These are phyloP conservation scores for Rousettus madagascariensis DNA, from an alignment of 2,797 vertebrate genomes.

Conservation along the genomic window DNA sequence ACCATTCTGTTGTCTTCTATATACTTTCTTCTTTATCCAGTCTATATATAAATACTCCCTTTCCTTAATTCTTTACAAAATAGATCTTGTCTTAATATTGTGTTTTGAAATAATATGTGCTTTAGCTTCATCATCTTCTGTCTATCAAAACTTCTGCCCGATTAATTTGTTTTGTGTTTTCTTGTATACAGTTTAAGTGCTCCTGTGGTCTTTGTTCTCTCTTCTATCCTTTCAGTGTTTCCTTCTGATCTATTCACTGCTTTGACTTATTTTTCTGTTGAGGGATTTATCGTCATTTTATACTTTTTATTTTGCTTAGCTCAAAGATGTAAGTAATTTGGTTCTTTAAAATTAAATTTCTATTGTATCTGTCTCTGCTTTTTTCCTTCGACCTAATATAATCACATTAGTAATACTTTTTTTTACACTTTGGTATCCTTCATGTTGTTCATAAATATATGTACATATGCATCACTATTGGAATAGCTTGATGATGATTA, in stretches of 20 bases:
- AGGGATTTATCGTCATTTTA: not conserved
- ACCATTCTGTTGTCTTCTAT: not conserved
- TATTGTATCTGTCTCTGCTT: not conserved
- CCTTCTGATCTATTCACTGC: not conserved
- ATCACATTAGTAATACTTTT: not conserved
- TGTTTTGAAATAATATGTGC: not conserved
- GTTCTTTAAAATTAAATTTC: not conserved
- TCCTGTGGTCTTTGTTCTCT: not conserved
- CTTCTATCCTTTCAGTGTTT: not conserved
- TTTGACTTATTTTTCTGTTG: conserved; percentile 26
- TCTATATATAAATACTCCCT: not conserved
- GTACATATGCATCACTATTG: not conserved
- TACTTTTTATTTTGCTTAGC: conserved; percentile 46
- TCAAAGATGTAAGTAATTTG: not conserved
- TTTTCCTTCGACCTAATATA: not conserved
- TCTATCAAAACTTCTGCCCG: not conserved
- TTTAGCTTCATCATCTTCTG: not conserved
- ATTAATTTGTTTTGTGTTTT: not conserved
- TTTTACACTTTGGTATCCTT: not conserved
- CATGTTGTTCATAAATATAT: conserved; percentile 8
- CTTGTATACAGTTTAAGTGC: not conserved
- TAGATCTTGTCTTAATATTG: not conserved
- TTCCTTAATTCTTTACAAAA: conserved; percentile 32
- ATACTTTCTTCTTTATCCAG: not conserved
- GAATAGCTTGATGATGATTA: not conserved